Evolutionary conservation across 2,113 vertebrate species (phyloP).

Genomic region (Labeo rohita): DNA sequence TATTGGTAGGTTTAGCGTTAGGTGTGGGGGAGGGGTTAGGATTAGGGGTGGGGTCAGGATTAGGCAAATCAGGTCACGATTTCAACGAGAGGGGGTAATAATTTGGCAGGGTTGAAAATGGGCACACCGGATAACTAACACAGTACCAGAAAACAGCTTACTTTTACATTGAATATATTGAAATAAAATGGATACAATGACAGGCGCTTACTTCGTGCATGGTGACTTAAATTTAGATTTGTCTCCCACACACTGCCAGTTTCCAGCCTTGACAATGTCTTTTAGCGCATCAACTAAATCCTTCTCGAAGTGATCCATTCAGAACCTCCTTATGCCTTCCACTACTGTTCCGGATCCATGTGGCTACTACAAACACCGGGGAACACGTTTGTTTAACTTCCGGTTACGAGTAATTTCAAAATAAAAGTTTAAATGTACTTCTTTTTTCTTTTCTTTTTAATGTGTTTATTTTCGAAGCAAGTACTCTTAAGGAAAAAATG

Average conservation of each 20-base stretch:
- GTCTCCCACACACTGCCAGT: conserved; percentile 68
- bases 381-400: conserved; percentile 15
- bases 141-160: too few species aligned
- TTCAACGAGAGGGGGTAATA: too few species aligned
- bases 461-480: background rate
- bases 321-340: background rate
- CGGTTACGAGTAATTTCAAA: conserved; percentile 39
- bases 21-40: too few species aligned
- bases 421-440: conserved; percentile 15
- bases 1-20: too few species aligned
- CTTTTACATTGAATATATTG: too few species aligned
- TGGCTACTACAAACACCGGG: background rate
- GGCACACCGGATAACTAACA: too few species aligned
- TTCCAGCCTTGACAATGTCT: conserved; percentile 64
- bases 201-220: conserved; percentile 68
- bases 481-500: background rate
- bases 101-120: too few species aligned
- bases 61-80: too few species aligned
- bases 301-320: conserved; percentile 66
- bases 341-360: background rate
- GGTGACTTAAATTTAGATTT: conserved; percentile 57
- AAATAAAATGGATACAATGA: background rate
- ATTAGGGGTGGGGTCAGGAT: too few species aligned
- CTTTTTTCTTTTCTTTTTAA: background rate
- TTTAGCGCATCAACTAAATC: conserved; percentile 68